Conservation (phyloP, 2,888 invertebrate species). For the Caenorhabditis becei region DNA sequence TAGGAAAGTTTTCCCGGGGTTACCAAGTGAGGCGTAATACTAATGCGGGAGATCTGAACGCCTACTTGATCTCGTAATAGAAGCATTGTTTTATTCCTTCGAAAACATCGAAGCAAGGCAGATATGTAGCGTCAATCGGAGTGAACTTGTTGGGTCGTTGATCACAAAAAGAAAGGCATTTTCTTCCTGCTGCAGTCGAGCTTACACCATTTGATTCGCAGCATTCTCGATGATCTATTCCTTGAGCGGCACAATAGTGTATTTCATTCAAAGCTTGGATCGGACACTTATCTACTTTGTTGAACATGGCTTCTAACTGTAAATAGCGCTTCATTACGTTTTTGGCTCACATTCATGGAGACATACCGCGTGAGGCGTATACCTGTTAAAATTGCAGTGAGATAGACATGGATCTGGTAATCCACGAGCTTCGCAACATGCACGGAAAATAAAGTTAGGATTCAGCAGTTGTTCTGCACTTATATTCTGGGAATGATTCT, state of each 20-base stretch:
- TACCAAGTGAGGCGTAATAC: too few relatives aligned
- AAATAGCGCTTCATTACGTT: not conserved
- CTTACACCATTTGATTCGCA: slow-evolving; percentile 59
- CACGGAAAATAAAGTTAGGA: slow-evolving; percentile 69
- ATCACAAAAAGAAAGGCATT: slow-evolving; percentile 69
- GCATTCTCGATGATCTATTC: slow-evolving; percentile 69
- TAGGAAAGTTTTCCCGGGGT: too few relatives aligned
- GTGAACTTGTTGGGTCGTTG: slow-evolving; percentile 68
- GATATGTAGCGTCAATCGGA: slow-evolving; percentile 59
- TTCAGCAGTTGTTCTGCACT: slow-evolving; percentile 47
- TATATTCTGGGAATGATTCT: slow-evolving; percentile 23
- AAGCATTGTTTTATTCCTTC: slow-evolving; percentile 69
- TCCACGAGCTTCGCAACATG: slow-evolving; percentile 66
- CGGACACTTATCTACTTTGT: slow-evolving; percentile 71
- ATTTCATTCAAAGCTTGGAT: slow-evolving; percentile 76
- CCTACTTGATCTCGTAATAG: slow-evolving; percentile 55
- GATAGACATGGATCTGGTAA: slow-evolving; percentile 64
- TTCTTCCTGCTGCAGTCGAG: slow-evolving; percentile 60
- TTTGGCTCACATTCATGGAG: too few relatives aligned
- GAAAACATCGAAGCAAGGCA: slow-evolving; percentile 67
- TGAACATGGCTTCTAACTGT: slow-evolving; percentile 76
- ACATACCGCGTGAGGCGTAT: slow-evolving; percentile 55
- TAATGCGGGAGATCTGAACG: too few relatives aligned
- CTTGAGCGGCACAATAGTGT: slow-evolving; percentile 76
- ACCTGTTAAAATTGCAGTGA: slow-evolving; percentile 68